phyloP scores from a whole-genome alignment of 1,140 invertebrate species.

The Cataglyphis hispanica region DNA sequence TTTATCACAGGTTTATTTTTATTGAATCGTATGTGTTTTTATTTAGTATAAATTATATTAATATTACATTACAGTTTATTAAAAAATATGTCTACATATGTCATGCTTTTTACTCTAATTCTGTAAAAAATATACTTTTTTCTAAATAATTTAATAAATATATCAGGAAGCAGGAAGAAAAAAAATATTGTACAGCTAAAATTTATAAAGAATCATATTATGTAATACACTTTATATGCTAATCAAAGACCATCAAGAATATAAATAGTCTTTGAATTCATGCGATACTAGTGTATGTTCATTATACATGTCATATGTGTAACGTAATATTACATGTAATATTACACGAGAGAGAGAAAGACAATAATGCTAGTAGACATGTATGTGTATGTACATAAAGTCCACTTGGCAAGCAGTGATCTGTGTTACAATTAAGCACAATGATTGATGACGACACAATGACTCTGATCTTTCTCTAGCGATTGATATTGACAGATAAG shows the following conservation, averaged over 20 bases:
- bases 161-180: not conserved
- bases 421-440: not conserved
- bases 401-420: not conserved
- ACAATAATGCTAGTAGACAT: not conserved
- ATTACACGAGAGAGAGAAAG: not conserved
- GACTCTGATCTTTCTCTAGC: not conserved
- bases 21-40: not conserved
- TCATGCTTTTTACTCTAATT: not conserved
- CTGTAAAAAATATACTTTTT: not conserved
- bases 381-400: not conserved
- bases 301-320: no score
- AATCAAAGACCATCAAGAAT: not conserved
- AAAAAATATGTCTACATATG: not conserved
- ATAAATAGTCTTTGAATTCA: not conserved
- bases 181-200: not conserved
- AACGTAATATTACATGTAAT: not conserved
- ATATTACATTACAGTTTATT: not conserved
- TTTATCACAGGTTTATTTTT: not conserved
- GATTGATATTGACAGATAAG: not conserved
- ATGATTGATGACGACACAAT: constrained; percentile 17
- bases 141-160: not conserved
- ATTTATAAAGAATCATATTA: not conserved
- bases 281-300: not conserved
- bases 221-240: not conserved
- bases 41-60: not conserved